A percentile compares a stretch with the other conserved stretches of the same genome.
Evolutionary conservation across 2,888 invertebrate species (phyloP).

Genomic region (Adelognathus sp.): DNA sequence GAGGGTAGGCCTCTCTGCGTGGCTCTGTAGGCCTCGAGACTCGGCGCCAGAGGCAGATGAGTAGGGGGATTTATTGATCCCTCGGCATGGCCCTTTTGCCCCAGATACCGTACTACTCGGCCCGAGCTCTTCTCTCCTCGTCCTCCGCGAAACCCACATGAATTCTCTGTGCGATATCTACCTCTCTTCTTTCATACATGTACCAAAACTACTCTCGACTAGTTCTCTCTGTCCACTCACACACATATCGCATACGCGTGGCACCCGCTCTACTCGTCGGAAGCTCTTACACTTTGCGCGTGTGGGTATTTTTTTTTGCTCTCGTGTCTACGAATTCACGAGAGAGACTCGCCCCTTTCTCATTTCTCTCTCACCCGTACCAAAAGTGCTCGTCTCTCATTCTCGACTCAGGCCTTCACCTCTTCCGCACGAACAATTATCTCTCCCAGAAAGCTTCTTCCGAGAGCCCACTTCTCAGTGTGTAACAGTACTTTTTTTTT

Average conservation of each 20-base stretch:
- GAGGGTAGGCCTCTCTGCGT: constrained; percentile 25
- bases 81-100: constrained; percentile 70
- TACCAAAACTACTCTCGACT: not conserved
- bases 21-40: constrained; percentile 62
- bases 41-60: constrained; percentile 40
- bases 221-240: not conserved
- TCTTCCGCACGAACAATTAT: constrained; percentile 37
- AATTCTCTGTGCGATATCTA: not conserved
- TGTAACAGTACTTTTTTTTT: constrained; percentile 1
- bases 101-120: constrained; percentile 67
- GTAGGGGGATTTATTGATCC: constrained; percentile 70
- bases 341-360: constrained; percentile 2
- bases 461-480: not conserved
- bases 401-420: constrained; percentile 3
- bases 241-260: not conserved
- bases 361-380: not conserved
- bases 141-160: not conserved
- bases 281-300: constrained; percentile 27
- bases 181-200: constrained; percentile 23
- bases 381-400: not conserved
- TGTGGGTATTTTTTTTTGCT: constrained; percentile 23
- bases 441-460: constrained; percentile 18
- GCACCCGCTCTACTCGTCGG: constrained; percentile 9
- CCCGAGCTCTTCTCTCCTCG: not conserved
- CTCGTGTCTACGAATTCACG: constrained; percentile 46